Conservation (phyloP, 2,113 vertebrate genomes). For the Clupea harengus region DNA sequence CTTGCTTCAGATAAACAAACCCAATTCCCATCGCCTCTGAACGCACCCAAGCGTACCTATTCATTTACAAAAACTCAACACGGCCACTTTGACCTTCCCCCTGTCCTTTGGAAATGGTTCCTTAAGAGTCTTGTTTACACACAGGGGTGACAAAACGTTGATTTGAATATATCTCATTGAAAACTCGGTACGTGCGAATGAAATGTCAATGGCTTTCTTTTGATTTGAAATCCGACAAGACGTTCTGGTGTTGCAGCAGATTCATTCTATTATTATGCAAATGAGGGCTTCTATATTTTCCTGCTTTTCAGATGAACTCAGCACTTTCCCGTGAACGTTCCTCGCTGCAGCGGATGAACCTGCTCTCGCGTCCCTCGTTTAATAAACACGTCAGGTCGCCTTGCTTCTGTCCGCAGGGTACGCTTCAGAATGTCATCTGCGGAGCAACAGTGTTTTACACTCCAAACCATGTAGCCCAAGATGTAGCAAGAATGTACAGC, state of each 20-base stretch:
- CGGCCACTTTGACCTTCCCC: constrained; percentile 58
- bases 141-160: constrained; percentile 25
- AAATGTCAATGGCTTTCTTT: constrained; percentile 58
- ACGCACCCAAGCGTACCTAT: neutral
- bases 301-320: constrained; percentile 64
- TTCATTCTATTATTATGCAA: constrained; percentile 80
- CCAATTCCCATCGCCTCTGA: neutral
- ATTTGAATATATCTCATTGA: constrained; percentile 41
- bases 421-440: constrained; percentile 38
- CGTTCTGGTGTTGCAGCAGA: constrained; percentile 62
- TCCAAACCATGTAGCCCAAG: neutral
- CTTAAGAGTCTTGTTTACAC: constrained; percentile 35
- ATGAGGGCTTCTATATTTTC: constrained; percentile 72
- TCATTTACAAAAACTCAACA: constrained; percentile 8
- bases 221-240: constrained; percentile 54
- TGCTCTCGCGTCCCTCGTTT: constrained; percentile 29
- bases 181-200: constrained; percentile 46
- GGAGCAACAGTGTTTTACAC: constrained; percentile 43
- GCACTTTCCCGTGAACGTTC: constrained; percentile 51
- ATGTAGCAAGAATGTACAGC: neutral
- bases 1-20: neutral
- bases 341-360: neutral
- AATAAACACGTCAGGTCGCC: constrained; percentile 37
- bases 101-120: constrained; percentile 47
- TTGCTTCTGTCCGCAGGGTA: constrained; percentile 14